Conservation (phyloP, 2,888 invertebrate species). For the Apoderus coryli region DNA sequence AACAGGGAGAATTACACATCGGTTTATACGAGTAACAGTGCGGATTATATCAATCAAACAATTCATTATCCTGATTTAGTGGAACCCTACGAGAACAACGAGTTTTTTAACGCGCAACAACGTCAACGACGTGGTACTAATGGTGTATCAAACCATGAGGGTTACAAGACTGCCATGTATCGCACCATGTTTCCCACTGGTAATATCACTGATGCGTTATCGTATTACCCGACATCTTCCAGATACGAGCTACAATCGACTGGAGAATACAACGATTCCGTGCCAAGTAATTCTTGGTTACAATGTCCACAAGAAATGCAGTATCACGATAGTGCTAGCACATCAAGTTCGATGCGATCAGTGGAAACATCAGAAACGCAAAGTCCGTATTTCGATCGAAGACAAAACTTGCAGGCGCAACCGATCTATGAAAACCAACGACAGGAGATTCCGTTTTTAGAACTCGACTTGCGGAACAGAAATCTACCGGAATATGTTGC, state of each 20-base stretch:
- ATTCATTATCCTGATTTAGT: slow-evolving; percentile 53
- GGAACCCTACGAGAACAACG: slow-evolving; percentile 41
- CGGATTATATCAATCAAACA: slow-evolving; percentile 44
- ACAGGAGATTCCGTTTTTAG: slow-evolving; percentile 32
- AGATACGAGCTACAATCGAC: slow-evolving; percentile 41
- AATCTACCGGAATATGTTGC: slow-evolving; percentile 36
- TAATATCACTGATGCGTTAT: slow-evolving; percentile 63
- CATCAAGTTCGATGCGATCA: slow-evolving; percentile 48
- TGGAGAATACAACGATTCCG: slow-evolving; percentile 39
- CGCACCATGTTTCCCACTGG: slow-evolving; percentile 56
- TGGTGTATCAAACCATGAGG: slow-evolving; percentile 44
- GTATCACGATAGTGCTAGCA: slow-evolving; percentile 39
- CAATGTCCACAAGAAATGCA: slow-evolving; percentile 29
- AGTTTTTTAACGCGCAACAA: slow-evolving; percentile 32
- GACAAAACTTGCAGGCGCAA: slow-evolving; percentile 18
- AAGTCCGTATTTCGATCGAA: slow-evolving; percentile 28
- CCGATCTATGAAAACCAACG: slow-evolving; percentile 29
- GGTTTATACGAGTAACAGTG: slow-evolving; percentile 54
- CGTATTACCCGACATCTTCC: slow-evolving; percentile 64
- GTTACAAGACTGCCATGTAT: slow-evolving; percentile 48
- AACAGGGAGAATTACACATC: slow-evolving; percentile 59
- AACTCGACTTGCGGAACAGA: slow-evolving; percentile 36
- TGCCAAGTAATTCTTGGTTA: slow-evolving; percentile 43
- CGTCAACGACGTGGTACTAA: slow-evolving; percentile 37
- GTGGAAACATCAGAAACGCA: slow-evolving; percentile 38